Base-by-base conservation (phyloP, 2,113 vertebrate genomes). In the Triplophysa dalaica region DNA sequence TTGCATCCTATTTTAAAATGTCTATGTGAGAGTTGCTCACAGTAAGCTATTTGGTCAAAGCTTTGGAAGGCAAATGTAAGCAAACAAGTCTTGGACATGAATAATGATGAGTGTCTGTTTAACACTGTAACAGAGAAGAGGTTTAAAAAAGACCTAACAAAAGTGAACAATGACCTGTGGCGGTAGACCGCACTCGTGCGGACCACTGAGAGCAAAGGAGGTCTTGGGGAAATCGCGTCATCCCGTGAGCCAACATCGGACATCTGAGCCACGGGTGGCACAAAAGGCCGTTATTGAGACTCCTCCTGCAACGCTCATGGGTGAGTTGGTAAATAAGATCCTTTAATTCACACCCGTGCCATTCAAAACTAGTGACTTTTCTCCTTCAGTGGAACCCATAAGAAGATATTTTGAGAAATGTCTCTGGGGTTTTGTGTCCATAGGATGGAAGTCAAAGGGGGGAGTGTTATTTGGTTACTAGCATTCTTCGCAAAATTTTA, bases 41-140 rank as follows among this genome's bases (percentile, higher is more conserved):
- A 22, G 11, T 5, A 9, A n/a, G 38, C 21, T 29, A 56, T 62
- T 29, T 63, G 56, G 58, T 45, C 24, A 70, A 17, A 17, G 41
- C 58, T 41, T 60, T n/a, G 4, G 58, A 62, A 16, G 21, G 72
- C 21, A 75, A 22, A 62, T 48, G 72, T 75, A 75, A 61, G 21
- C 78, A 80, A 72, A 80, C 17, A 38, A 67, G 13, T 17, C 21
- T 8, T 29, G 38, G 24, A 29, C 62, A 64, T 75, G 22, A 79
- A 70, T 70, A 79, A 60, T 79, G 65, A 68, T 60, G 77, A 63
- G 58, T 63, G 8, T 62, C 43, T 21, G 38, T 79, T 70, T 70
- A 79, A 70, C 67, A 21, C 41, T 70, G 77, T 62, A 79, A 70
- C 33, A 33, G 77, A 79, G 67, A 63, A 38, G 43, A 45, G 77